Evolutionary conservation across 2,797 vertebrate genomes (phyloP), one percentile per base, ranked within the genome.

Genomic region (Dryobates pubescens): DNA sequence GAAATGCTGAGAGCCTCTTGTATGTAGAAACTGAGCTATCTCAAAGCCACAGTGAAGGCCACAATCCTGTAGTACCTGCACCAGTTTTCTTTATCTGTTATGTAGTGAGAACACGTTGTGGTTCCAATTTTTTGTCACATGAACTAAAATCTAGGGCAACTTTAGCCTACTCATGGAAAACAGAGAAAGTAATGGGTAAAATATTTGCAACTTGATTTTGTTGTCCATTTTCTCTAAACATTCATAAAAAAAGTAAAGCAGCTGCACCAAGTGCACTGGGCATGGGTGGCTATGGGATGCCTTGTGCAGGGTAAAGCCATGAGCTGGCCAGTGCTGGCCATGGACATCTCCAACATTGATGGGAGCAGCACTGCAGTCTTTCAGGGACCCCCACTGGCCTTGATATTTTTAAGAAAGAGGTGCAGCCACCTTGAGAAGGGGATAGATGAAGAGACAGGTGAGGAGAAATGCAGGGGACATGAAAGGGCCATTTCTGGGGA

Each of bases 281-380:
- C 18, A 73, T 17, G 58, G 17, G 14, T 41, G 29, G 20, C 29
- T 51, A 22, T 9, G 13, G 41, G 17, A n/a, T 41, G 18, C 2
- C 16, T 19, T 58, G 26, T 24, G 29, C 36, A 54, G 49, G 6
- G 32, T 13, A 20, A 62, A 20, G 17, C 13, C n/a, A 18, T 5
- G 26, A 76, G 32, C 15, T 54, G 19, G 22, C 8, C 45, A 6
- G 2, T 43, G 17, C 20, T 29, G 6, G 17, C 38, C 45, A 30
- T 1, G 0, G 17, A 12, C 1, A 3, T 7, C 30, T 67, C 27
- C 2, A 2, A 17, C 30, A n/a, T 12, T 1, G 1, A 5, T 4
- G 13, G 20, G 11, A 74, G 47, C 4, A 58, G 30, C 36, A 13
- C 26, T 27, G 27, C n/a, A 32, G 14, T 17, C 34, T 32, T 26